Base-by-base conservation (phyloP, 2,113 vertebrate species). In the Lampris incognitus region DNA sequence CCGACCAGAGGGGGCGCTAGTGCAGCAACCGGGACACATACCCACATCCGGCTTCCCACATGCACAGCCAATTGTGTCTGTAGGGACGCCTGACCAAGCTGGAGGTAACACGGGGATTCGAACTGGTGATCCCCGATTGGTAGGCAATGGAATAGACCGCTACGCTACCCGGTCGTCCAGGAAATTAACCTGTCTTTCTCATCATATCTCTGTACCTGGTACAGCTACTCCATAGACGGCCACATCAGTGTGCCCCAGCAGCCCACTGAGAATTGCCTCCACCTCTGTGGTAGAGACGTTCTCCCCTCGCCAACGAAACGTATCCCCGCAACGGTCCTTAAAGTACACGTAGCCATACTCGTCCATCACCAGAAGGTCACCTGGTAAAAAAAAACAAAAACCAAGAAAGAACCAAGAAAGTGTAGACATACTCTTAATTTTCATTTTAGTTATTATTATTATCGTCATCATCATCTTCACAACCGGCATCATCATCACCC, bases 311-410 rank as follows among this genome's bases (percentile, higher is more conserved):
- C 97, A 97, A 6, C 96, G 96, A 85, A 96, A 97, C 0, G 97
- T 97, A 90, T 97, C 97, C 0, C 97, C 97, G 0, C 95, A 91
- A 1, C 97, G 95, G 61, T 97, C 97, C 9, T 68, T 93, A 88
- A 97, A 97, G 76, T 96, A 97, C 91, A 97, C 95, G 91, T 97
- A 97, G 39, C 97, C 97, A 2, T 96, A 92, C 1, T 97, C 97
- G 0, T 97, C 97, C 97, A 97, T 97, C 82, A 97, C 95, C 87
- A 97, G 69, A 48, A 97, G 85, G 0, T 97, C 97, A 42, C 97
- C 96, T 97, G 82, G 46, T 4, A 44, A 13, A 55, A 60, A 39
- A 79, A 2, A 49, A 11, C 8, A 9, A 6, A 4, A 56, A 4
- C 55, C 9, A 50, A 46, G n/a, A 42, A 5, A 24, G 2, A 44